Percentiles rank a stretch among this genome's conserved stretches.
Evolutionary conservation across 2,888 invertebrate species (phyloP).

Genomic region (Erebia palarica): DNA sequence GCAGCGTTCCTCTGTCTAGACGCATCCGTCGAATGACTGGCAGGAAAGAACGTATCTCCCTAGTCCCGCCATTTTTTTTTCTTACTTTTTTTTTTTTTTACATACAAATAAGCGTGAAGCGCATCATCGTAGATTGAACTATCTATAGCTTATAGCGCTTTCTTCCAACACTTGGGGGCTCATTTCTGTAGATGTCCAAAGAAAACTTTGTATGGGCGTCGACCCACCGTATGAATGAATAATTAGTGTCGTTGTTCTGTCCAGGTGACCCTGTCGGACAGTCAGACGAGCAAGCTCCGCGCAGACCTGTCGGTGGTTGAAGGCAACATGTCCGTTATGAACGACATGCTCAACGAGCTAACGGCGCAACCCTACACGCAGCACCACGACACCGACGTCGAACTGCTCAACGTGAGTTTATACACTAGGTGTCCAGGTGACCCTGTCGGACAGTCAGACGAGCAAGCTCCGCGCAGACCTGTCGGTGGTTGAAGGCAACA

Average conservation of each 20-base stretch:
- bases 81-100: no score
- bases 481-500: constrained; percentile 96
- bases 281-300: constrained; percentile 94
- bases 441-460: constrained; percentile 88
- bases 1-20: no score
- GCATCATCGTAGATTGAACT: no score
- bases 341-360: constrained; percentile 97
- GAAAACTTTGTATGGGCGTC: no score
- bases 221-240: no score
- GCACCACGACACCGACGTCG: constrained; percentile 93
- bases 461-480: constrained; percentile 95
- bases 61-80: no score
- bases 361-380: constrained; percentile 92
- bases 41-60: no score
- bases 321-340: constrained; percentile 95
- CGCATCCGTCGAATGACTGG: no score
- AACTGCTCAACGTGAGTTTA: constrained; percentile 88
- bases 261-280: constrained; percentile 77
- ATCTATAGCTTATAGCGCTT: no score
- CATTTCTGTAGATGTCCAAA: no score
- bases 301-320: constrained; percentile 97
- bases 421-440: constrained; percentile 37
- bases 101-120: no score
- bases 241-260: not conserved
- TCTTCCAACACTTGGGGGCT: no score